Conservation (phyloP, 2,888 invertebrate genomes). For the Pristionchus japonicus region DNA sequence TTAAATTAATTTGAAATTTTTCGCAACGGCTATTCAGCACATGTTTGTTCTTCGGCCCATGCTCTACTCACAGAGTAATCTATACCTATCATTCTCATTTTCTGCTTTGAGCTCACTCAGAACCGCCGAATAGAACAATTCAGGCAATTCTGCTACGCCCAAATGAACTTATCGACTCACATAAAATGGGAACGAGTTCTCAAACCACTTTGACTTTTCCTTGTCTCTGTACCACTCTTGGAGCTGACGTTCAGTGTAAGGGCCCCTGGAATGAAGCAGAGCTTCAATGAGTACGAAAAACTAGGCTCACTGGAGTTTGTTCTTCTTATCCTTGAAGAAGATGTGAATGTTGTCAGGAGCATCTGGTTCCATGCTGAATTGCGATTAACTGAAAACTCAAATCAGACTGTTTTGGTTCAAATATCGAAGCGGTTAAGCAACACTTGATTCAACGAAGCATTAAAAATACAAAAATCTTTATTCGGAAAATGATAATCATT, state of each 20-base stretch:
- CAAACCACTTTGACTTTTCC: conserved; percentile 2
- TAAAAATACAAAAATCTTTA: too few species aligned
- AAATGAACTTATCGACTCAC: background rate
- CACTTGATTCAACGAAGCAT: too few species aligned
- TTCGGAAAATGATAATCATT: too few species aligned
- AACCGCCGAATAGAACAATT: too few species aligned
- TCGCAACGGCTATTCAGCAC: background rate
- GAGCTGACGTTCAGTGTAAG: background rate
- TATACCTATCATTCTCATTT: too few species aligned
- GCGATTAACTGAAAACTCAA: too few species aligned
- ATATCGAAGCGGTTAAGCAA: too few species aligned
- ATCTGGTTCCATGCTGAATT: background rate
- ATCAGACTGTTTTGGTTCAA: too few species aligned
- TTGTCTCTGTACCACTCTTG: conserved; percentile 22
- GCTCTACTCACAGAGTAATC: too few species aligned
- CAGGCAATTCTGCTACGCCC: background rate
- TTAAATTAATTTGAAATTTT: background rate
- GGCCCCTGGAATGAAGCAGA: background rate
- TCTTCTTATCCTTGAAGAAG: background rate
- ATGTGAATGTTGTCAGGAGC: background rate
- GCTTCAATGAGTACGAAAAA: background rate
- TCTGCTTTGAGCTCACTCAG: too few species aligned
- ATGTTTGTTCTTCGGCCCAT: background rate
- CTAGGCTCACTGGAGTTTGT: background rate
- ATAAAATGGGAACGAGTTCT: background rate